Evolutionary conservation across 2,888 invertebrate genomes (phyloP), one percentile per base, ranked within the genome.

Genomic region (Pantelozetes paolii): DNA sequence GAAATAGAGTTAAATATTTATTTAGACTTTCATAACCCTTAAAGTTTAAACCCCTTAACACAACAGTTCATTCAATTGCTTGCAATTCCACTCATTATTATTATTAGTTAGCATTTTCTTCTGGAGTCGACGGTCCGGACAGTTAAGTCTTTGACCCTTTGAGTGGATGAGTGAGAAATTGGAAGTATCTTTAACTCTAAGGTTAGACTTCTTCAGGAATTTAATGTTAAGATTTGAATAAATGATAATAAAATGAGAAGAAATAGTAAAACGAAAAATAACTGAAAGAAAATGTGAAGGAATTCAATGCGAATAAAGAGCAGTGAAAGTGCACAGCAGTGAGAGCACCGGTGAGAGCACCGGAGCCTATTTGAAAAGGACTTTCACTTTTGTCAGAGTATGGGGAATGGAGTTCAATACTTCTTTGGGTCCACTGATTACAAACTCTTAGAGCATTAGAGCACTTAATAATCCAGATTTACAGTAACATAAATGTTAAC

Each of bases 401-500:
- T 57, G 26, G 32, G 28, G 18, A 18, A 15, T 30, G 18, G 30
- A 59, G 59, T 59, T 59, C 28, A 59, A 32, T 32, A 59, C 30
- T 32, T 59, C 28, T 26, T 30, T 59, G 2, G n/a, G 57, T n/a
- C 59, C 59, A 59, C 1, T 59, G n/a, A 28, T 32, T 59, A 59
- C 30, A 18, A 28, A 18, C 20, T 28, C 28, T 26, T 18, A 57
- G 15, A 59, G 32, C 59, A 59, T 54, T 54, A 50, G 15, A 42
- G 8, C 9, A 8, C 8, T 57, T 57, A 15, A 28, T 59, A 59
- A 59, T 32, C 59, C 18, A 59, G 32, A 59, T 59, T 59, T 59
- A 59, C 59, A 59, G 59, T 59, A 32, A 59, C 30, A 59, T 57
- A 28, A 57, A 57, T 57, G 23, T n/a, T 36, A 36, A 59, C 59